phyloP scores from a whole-genome alignment of 2,797 vertebrate species.

The Tragelaphus oryx region DNA sequence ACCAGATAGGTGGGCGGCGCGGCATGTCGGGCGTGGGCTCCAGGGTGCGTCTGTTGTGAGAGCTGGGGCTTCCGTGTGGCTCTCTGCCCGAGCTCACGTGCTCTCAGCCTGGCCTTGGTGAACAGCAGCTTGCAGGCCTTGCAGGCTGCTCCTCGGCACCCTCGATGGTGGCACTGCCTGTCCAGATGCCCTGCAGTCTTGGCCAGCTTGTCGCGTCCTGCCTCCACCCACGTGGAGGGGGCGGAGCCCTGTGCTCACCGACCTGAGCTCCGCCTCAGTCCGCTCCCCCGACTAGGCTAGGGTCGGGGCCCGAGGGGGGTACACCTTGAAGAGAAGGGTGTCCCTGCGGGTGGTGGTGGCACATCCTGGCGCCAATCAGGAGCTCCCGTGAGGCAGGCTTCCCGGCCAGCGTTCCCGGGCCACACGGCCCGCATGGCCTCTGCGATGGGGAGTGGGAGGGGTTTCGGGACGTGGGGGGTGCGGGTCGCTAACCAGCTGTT shows the following conservation, averaged over 20 bases:
- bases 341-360: neutral
- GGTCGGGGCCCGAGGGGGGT: neutral
- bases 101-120: neutral
- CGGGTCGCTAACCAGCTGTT: neutral
- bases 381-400: neutral
- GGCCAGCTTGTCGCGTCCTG: neutral
- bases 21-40: fast-evolving
- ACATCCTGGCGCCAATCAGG: neutral
- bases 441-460: fast-evolving
- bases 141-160: neutral
- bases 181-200: fast-evolving
- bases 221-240: neutral
- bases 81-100: neutral
- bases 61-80: fast-evolving
- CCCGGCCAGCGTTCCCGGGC: neutral
- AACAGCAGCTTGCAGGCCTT: neutral
- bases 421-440: neutral
- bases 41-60: neutral
- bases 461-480: fast-evolving
- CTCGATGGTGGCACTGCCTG: fast-evolving
- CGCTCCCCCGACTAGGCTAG: neutral
- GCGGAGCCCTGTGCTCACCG: fast-evolving
- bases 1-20: constrained; percentile 92
- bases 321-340: neutral
- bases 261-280: fast-evolving